Percentiles rank a stretch among this genome's conserved stretches.
These are phyloP conservation scores for Dasypolia templi DNA, from an alignment of 2,888 invertebrate genomes.

Conservation along the genomic window DNA sequence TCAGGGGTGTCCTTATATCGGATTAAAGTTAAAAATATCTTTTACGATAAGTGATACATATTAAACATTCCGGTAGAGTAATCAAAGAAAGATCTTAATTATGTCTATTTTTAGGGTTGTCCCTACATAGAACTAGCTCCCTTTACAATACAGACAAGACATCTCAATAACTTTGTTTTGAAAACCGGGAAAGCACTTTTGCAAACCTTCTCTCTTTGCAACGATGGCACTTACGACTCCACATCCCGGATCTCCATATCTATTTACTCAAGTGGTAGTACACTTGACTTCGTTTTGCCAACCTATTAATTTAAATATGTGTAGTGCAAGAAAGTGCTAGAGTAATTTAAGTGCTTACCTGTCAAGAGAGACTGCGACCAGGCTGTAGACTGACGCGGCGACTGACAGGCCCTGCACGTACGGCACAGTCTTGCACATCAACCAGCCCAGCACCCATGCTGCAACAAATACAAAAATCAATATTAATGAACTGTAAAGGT, in stretches of 20 bases:
- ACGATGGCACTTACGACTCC: background rate
- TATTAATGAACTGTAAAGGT: background rate
- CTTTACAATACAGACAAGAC: background rate
- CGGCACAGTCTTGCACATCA: constrained; percentile 98
- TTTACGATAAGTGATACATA: background rate
- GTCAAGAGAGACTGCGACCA: constrained; percentile 98
- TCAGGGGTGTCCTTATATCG: background rate
- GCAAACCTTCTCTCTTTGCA: too few species aligned
- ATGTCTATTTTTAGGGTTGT: background rate
- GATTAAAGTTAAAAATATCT: background rate
- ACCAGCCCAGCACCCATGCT: constrained; percentile 98
- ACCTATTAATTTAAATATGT: background rate
- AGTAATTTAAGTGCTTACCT: constrained; percentile 91
- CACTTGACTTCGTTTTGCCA: too few species aligned
- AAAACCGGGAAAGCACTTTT: background rate
- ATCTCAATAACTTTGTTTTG: background rate
- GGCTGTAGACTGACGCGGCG: constrained; percentile 98
- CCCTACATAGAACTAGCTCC: background rate
- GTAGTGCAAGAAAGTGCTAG: background rate
- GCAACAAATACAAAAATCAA: constrained; percentile 74
- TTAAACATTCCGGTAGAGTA: background rate
- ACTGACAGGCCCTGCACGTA: constrained; percentile 98
- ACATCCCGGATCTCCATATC: too few species aligned
- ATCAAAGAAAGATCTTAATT: background rate
- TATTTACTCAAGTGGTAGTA: too few species aligned